Conservation (phyloP, 2,797 vertebrate genomes). For the Taenioides sp. region DNA sequence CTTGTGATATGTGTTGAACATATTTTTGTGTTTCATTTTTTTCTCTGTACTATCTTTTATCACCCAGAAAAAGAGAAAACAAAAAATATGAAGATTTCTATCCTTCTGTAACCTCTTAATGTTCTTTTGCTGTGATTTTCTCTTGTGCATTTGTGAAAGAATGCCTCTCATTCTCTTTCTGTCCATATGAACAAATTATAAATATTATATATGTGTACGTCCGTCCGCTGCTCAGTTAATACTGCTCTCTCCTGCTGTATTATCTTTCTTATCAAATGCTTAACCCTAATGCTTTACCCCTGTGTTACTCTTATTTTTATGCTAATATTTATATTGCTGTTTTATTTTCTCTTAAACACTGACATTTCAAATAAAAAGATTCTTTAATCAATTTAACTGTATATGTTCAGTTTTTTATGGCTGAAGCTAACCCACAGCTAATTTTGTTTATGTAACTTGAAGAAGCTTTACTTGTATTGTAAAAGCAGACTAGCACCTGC, state of each 20-base stretch:
- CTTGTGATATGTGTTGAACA: conserved; percentile 81
- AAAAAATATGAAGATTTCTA: conserved; percentile 74
- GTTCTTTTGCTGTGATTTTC: conserved; percentile 80
- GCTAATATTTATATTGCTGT: conserved; percentile 99
- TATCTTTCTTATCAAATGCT: conserved; percentile 87
- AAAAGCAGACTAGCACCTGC: background rate
- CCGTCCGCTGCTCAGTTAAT: conserved; percentile 81
- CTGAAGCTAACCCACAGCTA: background rate
- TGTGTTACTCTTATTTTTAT: conserved; percentile 98
- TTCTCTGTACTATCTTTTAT: conserved; percentile 76
- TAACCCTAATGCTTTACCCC: conserved; percentile 76
- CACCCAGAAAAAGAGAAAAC: conserved; percentile 72
- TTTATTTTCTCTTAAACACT: conserved; percentile 90
- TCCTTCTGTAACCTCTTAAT: conserved; percentile 79
- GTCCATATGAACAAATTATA: conserved; percentile 84
- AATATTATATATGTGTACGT: conserved; percentile 83
- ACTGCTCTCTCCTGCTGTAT: conserved; percentile 81
- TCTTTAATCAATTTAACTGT: conserved; percentile 75
- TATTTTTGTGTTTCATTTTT: conserved; percentile 82
- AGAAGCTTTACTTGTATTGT: background rate
- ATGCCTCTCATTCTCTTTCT: conserved; percentile 80
- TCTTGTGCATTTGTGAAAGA: conserved; percentile 82
- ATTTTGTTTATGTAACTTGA: background rate
- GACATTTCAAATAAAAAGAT: conserved; percentile 96
- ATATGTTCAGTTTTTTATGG: conserved; percentile 25